phyloP scores from a whole-genome alignment of 2,888 invertebrate genomes.

The Pharmacophagus antenor region DNA sequence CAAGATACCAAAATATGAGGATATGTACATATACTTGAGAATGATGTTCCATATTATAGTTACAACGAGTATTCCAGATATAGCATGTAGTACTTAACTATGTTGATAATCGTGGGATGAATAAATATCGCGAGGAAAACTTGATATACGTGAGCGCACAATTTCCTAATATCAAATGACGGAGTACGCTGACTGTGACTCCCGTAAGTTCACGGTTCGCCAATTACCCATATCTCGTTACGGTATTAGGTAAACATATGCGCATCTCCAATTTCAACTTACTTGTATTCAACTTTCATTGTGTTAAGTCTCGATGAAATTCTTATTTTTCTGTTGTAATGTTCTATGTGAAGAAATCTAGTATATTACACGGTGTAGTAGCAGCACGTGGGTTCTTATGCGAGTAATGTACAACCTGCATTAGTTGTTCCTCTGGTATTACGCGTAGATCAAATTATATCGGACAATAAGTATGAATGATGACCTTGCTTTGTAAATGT shows the following conservation, averaged over 20 bases:
- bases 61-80: background rate
- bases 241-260: constrained; percentile 37
- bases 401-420: constrained; percentile 8
- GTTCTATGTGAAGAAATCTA: no score
- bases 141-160: constrained; percentile 13
- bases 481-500: constrained; percentile 30
- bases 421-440: constrained; percentile 23
- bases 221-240: constrained; percentile 64
- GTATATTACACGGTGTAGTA: background rate
- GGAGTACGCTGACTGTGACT: constrained; percentile 64
- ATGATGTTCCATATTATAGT: constrained; percentile 26
- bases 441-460: constrained; percentile 26
- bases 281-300: background rate
- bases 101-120: constrained; percentile 7
- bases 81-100: constrained; percentile 28
- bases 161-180: constrained; percentile 66
- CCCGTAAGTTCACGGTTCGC: constrained; percentile 70
- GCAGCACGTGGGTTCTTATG: background rate
- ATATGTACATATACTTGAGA: no score
- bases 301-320: background rate
- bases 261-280: constrained; percentile 13
- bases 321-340: no score
- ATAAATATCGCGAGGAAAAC: constrained; percentile 27
- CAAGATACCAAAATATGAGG: no score
- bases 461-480: constrained; percentile 22